These are phyloP conservation scores for Proteles cristata DNA, from an alignment of 2,113 vertebrate genomes.

Conservation along the genomic window DNA sequence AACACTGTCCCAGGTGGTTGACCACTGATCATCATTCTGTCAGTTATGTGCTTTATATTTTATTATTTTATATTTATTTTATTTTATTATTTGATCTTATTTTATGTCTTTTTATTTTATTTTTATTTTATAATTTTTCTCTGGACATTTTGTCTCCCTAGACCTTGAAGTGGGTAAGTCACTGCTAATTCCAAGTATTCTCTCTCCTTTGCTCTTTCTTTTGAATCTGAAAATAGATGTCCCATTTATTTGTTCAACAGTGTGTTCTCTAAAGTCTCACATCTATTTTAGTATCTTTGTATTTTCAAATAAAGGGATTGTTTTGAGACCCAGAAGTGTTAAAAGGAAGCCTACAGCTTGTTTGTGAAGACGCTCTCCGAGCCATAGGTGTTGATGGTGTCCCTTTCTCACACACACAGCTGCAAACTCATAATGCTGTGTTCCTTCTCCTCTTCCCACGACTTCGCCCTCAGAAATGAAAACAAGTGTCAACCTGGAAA, in stretches of 20 bases:
- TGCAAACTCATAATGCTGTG: rapidly evolving
- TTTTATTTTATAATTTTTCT: background rate
- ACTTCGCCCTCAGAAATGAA: background rate
- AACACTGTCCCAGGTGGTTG: too few species aligned
- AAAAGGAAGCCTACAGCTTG: rapidly evolving
- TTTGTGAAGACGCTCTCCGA: background rate
- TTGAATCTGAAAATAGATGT: background rate
- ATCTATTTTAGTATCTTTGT: background rate
- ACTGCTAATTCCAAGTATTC: background rate
- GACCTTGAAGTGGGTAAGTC: background rate
- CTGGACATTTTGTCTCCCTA: background rate
- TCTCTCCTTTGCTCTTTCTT: background rate
- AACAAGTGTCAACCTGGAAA: rapidly evolving
- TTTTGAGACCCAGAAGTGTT: background rate
- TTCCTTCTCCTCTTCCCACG: rapidly evolving
- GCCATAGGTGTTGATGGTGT: rapidly evolving
- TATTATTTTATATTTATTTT: background rate
- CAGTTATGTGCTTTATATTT: background rate
- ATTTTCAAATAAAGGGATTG: background rate
- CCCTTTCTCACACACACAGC: too few species aligned
- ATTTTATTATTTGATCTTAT: background rate
- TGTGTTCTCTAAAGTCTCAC: background rate
- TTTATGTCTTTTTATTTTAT: background rate
- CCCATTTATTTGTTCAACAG: background rate
- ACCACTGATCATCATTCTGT: background rate